Evolutionary conservation across 2,113 vertebrate genomes (phyloP), one percentile per base, ranked within the genome.

Genomic region (Tachycineta bicolor): DNA sequence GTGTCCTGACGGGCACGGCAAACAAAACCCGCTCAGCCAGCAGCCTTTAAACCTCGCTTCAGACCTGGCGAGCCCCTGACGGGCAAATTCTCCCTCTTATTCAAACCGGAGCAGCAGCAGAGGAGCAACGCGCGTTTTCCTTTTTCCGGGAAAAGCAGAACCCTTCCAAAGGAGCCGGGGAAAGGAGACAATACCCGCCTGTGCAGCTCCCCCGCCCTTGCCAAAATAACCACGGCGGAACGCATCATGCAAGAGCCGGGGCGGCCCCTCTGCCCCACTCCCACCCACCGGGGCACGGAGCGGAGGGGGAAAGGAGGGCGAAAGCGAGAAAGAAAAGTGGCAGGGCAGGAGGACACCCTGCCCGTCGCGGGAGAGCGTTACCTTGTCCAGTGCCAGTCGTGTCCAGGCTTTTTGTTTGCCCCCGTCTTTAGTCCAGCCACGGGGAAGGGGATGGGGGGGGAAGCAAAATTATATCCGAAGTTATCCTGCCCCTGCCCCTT

Each of bases 341-440:
- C 41, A 41, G 41, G 76, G 53, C 60, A 33, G 71, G 53, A 37
- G 70, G 70, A 43, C 81, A 3, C 78, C 84, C 93, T 46, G 62
- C 56, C 9, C 71, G 10, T 11, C 50, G 29, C 16, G 3, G 79
- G 68, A 64, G 63, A 87, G 52, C 88, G 59, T 98, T 98, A 98
- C 98, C 98, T 98, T 97, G 73, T 98, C 75, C 97, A 90, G 80
- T 74, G 97, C 37, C 37, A 37, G 37, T 37, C 37, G 37, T 37
- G 85, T 97, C 96, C 97, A 90, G 94, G 63, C 96, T 97, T 96
- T 94, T 90, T 91, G 92, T 73, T 96, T 65, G 95, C 86, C 81
- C 95, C 91, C 95, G 87, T 80, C 97, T 91, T 97, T 95, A 97
- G 85, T 94, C 95, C 96, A 75, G 28, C 52, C 62, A 53, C 89